Conservation (phyloP, 2,797 vertebrate genomes). For the Benthosema pterotum region DNA sequence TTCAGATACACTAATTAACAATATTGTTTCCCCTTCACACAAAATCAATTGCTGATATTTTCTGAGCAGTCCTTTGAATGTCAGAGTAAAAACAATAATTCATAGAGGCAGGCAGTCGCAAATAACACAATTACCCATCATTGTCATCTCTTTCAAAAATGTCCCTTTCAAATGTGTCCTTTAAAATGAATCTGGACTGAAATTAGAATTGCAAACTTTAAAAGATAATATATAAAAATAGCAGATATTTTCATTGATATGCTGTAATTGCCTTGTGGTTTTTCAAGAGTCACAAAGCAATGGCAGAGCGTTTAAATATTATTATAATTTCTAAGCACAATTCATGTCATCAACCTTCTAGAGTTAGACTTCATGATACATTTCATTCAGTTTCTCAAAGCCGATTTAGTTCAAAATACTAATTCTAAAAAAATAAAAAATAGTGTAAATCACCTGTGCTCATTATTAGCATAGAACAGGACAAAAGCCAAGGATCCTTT, state of each 20-base stretch:
- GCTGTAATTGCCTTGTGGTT: slow-evolving; percentile 56
- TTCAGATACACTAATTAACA: slow-evolving; percentile 68
- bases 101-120: slow-evolving; percentile 52
- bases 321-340: not conserved
- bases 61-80: slow-evolving; percentile 59
- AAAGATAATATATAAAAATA: no score
- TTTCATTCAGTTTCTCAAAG: not conserved
- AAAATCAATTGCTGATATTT: slow-evolving; percentile 62
- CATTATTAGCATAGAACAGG: not conserved
- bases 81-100: slow-evolving; percentile 47
- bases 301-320: slow-evolving; percentile 15
- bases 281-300: slow-evolving; percentile 20
- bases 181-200: slow-evolving; percentile 43
- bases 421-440: slow-evolving; percentile 21
- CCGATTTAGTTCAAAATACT: not conserved
- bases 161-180: slow-evolving; percentile 43
- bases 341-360: not conserved
- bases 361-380: slow-evolving; percentile 6
- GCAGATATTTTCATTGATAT: slow-evolving; percentile 29
- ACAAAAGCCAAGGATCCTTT: slow-evolving; percentile 1
- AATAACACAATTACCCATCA: slow-evolving; percentile 52
- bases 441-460: not conserved
- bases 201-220: slow-evolving; percentile 22
- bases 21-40: slow-evolving; percentile 45
- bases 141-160: slow-evolving; percentile 45